Conservation (phyloP, 2,113 vertebrate genomes). For the Lepus timidus region DNA sequence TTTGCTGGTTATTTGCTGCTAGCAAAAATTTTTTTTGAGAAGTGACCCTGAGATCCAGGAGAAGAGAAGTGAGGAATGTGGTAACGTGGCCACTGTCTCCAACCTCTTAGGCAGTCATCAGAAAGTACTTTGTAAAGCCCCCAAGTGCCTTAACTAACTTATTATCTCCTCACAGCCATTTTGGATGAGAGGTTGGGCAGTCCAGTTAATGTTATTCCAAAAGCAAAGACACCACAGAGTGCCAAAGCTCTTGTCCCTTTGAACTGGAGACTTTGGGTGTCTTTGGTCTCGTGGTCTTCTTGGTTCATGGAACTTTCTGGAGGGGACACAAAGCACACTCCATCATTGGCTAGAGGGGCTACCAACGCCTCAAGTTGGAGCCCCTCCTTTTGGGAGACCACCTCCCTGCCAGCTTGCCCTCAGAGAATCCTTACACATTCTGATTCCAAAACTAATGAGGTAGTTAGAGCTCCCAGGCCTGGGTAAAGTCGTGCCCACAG, state of each 20-base stretch:
- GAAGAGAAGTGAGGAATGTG: neutral
- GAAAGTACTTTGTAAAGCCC: conserved; percentile 9
- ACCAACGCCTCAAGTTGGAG: neutral
- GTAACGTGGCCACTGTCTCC: neutral
- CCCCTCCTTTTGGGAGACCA: neutral
- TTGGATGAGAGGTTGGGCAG: neutral
- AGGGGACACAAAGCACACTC: neutral
- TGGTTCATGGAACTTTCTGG: conserved; percentile 19
- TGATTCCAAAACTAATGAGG: conserved; percentile 25
- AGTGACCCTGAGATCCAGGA: neutral
- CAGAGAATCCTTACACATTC: neutral
- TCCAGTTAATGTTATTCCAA: conserved; percentile 36
- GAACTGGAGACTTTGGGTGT: neutral
- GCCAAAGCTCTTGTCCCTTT: neutral
- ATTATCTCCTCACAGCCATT: neutral
- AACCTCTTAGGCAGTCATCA: neutral
- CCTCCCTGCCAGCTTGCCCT: neutral
- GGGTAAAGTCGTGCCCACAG: neutral
- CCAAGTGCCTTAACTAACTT: neutral
- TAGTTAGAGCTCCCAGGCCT: conserved; percentile 10
- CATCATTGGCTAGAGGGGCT: neutral
- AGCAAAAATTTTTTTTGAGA: neutral
- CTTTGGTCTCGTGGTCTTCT: neutral
- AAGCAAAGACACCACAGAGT: neutral
- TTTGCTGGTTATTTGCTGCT: neutral